Conservation (phyloP, 1,140 invertebrate genomes). For the Cataglyphis hispanica region DNA sequence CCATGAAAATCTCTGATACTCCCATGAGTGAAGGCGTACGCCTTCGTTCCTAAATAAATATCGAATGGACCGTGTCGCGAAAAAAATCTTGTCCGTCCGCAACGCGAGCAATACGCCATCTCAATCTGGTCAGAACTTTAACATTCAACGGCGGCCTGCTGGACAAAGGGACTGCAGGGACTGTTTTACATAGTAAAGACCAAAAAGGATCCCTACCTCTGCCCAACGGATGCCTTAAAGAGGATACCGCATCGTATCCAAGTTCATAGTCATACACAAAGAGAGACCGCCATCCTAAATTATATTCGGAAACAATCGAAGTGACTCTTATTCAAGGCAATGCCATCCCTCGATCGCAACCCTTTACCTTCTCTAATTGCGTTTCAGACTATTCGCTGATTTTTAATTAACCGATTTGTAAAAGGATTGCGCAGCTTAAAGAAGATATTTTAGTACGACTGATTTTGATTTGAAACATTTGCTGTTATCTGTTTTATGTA, state of each 20-base stretch:
- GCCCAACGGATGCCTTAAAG: conserved; percentile 70
- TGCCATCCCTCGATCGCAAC: background rate
- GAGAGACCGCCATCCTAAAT: background rate
- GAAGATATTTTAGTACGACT: conserved; percentile 17
- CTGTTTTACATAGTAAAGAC: conserved; percentile 79
- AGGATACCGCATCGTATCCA: conserved; percentile 34
- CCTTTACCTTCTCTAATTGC: conserved; percentile 40
- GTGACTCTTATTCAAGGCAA: conserved; percentile 32
- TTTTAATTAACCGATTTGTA: conserved; percentile 53
- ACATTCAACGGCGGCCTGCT: conserved; percentile 45
- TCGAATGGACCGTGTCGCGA: conserved; percentile 63
- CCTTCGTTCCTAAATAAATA: conserved; percentile 76
- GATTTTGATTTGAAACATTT: background rate
- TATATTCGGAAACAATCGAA: conserved; percentile 37
- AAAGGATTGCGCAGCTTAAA: conserved; percentile 36
- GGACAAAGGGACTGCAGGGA: conserved; percentile 76
- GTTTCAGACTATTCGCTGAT: conserved; percentile 40
- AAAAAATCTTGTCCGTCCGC: conserved; percentile 67
- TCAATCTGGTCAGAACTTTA: conserved; percentile 72
- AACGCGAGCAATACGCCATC: background rate
- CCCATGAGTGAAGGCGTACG: conserved; percentile 49
- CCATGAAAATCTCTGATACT: conserved; percentile 68
- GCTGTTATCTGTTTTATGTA: background rate
- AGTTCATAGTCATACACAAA: conserved; percentile 1
- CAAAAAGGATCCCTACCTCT: conserved; percentile 41